Evolutionary conservation across 2,888 invertebrate genomes (phyloP).

Genomic region (Amphipyra berbera): DNA sequence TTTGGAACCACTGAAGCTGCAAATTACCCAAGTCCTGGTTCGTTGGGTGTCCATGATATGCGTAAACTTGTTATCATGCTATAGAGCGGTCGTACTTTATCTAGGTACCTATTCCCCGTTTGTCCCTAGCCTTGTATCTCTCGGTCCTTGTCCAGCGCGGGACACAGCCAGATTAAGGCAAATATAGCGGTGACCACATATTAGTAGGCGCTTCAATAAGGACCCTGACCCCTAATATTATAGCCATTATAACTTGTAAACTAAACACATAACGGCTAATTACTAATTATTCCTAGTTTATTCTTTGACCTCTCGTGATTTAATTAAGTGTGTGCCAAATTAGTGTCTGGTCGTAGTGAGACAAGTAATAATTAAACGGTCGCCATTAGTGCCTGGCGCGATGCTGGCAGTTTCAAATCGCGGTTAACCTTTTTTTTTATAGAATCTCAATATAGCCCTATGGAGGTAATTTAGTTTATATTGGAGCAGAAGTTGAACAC

Average conservation of each 20-base stretch:
- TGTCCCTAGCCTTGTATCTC: constrained; percentile 9
- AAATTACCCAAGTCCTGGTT: too few relatives aligned
- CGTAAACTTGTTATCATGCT: background rate
- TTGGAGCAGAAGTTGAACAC: background rate
- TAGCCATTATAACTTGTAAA: constrained; percentile 4
- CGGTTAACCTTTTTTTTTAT: constrained; percentile 11
- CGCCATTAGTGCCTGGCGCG: constrained; percentile 13
- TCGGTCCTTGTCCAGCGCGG: constrained; percentile 17
- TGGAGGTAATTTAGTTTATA: background rate
- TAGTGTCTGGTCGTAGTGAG: constrained; percentile 14
- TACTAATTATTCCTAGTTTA: constrained; percentile 56
- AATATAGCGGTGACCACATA: constrained; percentile 62
- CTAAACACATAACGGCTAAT: constrained; percentile 47
- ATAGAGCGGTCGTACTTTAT: background rate
- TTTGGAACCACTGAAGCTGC: too few relatives aligned
- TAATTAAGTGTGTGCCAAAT: constrained; percentile 46
- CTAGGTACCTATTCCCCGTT: background rate
- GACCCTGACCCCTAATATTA: constrained; percentile 55
- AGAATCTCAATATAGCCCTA: background rate
- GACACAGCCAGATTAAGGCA: constrained; percentile 2
- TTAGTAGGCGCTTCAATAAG: constrained; percentile 27
- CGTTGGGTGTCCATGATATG: too few relatives aligned
- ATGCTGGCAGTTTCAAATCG: constrained; percentile 6
- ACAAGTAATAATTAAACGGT: constrained; percentile 19
- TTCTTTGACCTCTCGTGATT: constrained; percentile 56